phyloP scores from a whole-genome alignment of 2,113 vertebrate species.

The Scomber scombrus region DNA sequence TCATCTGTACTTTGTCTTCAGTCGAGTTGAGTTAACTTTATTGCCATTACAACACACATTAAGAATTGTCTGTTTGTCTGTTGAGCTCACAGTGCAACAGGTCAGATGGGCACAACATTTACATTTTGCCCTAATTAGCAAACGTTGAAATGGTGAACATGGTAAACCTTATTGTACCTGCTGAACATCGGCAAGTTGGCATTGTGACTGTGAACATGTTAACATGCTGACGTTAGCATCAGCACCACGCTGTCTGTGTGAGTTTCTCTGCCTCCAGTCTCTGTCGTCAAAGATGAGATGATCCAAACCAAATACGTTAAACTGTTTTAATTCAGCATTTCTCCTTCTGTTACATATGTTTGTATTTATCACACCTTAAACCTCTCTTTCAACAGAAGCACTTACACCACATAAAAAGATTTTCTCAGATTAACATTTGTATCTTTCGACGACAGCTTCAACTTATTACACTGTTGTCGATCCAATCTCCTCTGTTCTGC shows the following conservation, averaged over 20 bases:
- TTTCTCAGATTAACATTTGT: not conserved
- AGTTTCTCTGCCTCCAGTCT: not conserved
- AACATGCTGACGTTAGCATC: not conserved
- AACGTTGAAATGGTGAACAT: not conserved
- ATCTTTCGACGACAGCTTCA: not conserved
- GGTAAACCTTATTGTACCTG: not conserved
- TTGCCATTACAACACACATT: no score
- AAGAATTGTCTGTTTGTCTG: no score
- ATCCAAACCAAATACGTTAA: not conserved
- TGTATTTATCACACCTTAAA: not conserved
- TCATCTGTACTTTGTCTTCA: no score
- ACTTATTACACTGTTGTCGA: not conserved
- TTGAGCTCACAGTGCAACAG: no score
- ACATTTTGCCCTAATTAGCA: not conserved
- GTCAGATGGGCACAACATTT: no score
- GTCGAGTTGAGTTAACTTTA: no score
- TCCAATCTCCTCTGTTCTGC: not conserved
- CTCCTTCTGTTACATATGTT: constrained; percentile 11
- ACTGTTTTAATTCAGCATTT: constrained; percentile 14
- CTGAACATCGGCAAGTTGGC: not conserved
- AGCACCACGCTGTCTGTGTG: not conserved
- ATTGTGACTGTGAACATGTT: not conserved
- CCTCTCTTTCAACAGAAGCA: not conserved
- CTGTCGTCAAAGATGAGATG: no score
- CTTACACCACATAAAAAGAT: constrained; percentile 6